Base-by-base conservation (phyloP, 1,140 invertebrate species). In the Metopolophium dirhodum region DNA sequence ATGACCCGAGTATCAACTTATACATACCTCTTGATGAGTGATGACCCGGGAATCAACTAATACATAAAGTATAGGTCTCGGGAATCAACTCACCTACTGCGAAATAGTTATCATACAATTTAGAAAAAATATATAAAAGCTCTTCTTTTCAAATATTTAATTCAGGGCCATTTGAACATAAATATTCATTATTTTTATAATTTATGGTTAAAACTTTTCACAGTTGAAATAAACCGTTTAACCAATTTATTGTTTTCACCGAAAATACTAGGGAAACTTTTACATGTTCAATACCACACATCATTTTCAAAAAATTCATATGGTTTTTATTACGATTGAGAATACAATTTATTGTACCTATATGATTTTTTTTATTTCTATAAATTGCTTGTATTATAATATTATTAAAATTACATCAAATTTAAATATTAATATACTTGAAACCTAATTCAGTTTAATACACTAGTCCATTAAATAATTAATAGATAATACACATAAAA, bases 151-250 rank as follows among this genome's bases (percentile, higher is more conserved):
- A 89, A 89, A 0, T 30, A 37, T 57, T 35, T 54, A 20, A 83
- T 83, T 51, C 88, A 57, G 8, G 88, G 88, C 37, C 51, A 26
- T 57, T 26, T 35, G 35, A 89, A 89, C 14, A 89, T 89, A 37
- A 37, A 57, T 89, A 89, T 89, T 89, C 49, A 89, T 57, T 26
- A 37, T 57, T 26, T 35, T 37, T 37, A 89, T 8, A 49, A 51
- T 30, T 51, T 51, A 88, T 22, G 20, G n/a, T 35, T 54, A 54
- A 57, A 54, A 54, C 35, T 89, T 89, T 89, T 9, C 26, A 54
- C 20, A 45, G n/a, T 54, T 54, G 35, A 89, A 88, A 37, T 51
- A 89, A 89, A 54, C 47, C 49, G 49, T 51, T 88, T n/a, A 88
- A 51, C 86, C n/a, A n/a, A 89, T 89, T 54, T 54, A 37, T 89